phyloP scores from a whole-genome alignment of 2,113 vertebrate genomes.

The Grantiella picta region DNA sequence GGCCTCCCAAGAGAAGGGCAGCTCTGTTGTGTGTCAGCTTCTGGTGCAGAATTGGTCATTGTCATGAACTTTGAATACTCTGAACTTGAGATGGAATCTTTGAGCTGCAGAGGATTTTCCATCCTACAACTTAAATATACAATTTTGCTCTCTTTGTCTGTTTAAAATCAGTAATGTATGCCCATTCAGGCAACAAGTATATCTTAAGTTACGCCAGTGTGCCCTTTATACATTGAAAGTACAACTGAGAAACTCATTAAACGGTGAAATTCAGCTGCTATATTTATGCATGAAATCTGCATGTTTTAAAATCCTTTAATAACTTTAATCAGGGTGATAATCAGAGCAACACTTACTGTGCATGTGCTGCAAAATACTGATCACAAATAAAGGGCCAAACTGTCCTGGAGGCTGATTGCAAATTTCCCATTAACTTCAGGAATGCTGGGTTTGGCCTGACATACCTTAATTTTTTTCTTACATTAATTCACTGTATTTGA shows the following conservation, averaged over 20 bases:
- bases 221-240: neutral
- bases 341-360: slow-evolving; percentile 11
- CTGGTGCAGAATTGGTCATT: neutral
- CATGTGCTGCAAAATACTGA: slow-evolving; percentile 2
- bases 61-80: neutral
- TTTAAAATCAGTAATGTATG: neutral
- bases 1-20: neutral
- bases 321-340: slow-evolving; percentile 2
- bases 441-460: neutral
- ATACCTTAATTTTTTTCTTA: neutral
- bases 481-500: neutral
- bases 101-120: slow-evolving; percentile 37
- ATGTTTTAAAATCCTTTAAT: slow-evolving; percentile 15
- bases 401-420: neutral
- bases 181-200: neutral
- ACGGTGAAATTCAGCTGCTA: neutral
- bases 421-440: neutral
- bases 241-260: slow-evolving; percentile 9
- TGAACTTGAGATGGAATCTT: neutral
- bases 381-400: neutral
- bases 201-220: neutral
- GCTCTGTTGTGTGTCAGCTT: neutral
- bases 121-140: neutral
- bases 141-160: neutral
- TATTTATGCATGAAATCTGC: slow-evolving; percentile 36